Percentiles rank a stretch among this genome's conserved stretches.
Evolutionary conservation across 2,797 vertebrate species (phyloP).

Genomic region (Columba guinea): DNA sequence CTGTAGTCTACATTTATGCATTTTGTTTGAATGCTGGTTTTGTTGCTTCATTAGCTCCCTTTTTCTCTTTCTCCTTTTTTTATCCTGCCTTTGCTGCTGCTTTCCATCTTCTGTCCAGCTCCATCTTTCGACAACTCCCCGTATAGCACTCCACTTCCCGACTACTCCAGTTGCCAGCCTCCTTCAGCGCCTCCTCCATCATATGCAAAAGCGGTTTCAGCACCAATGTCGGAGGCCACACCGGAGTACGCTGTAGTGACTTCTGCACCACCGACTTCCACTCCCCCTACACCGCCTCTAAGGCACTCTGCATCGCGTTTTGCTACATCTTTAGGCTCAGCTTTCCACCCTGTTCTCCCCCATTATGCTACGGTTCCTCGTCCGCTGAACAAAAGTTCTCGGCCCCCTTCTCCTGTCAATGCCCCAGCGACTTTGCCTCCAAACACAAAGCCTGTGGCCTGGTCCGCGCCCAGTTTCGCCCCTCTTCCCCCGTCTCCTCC

Average conservation of each 20-base stretch:
- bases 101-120: conserved; percentile 84
- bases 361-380: conserved; percentile 94
- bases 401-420: conserved; percentile 81
- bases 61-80: conserved; percentile 87
- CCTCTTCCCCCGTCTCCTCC: conserved; percentile 94
- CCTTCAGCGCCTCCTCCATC: conserved; percentile 83
- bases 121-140: conserved; percentile 91
- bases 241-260: conserved; percentile 83
- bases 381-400: conserved; percentile 82
- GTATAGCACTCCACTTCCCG: conserved; percentile 87
- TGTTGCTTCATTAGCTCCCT: conserved; percentile 97
- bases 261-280: conserved; percentile 79
- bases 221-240: conserved; percentile 82
- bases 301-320: conserved; percentile 95
- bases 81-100: conserved; percentile 86
- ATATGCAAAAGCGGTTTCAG: conserved; percentile 85
- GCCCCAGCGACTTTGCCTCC: conserved; percentile 75
- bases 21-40: conserved; percentile 89
- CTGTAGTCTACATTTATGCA: conserved; percentile 79
- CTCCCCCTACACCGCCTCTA: conserved; percentile 93
- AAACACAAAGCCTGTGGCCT: conserved; percentile 84
- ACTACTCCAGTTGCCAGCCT: conserved; percentile 85
- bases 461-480: conserved; percentile 88
- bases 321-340: conserved; percentile 94
- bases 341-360: conserved; percentile 97